These are phyloP conservation scores for Melanostoma mellinum DNA, from an alignment of 2,888 invertebrate species.

Conservation along the genomic window DNA sequence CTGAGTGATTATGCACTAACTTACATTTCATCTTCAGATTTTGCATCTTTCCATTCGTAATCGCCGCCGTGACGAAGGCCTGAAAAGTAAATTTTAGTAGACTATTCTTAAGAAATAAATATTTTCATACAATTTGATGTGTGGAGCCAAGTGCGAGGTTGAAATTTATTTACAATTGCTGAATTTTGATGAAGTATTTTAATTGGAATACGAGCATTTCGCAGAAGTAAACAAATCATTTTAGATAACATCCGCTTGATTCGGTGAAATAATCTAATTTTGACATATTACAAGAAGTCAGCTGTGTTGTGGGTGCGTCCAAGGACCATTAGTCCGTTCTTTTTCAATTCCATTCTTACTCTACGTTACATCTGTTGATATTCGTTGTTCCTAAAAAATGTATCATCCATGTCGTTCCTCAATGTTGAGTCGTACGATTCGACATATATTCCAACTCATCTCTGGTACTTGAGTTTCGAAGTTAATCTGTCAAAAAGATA, in stretches of 20 bases:
- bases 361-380: no score
- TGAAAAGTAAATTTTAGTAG: conserved; percentile 59
- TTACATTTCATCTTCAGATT: conserved; percentile 95
- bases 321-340: no score
- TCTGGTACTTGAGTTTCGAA: no score
- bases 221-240: conserved; percentile 81
- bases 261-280: neutral
- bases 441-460: no score
- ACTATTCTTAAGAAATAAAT: neutral
- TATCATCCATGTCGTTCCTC: no score
- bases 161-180: conserved; percentile 53
- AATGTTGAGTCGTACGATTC: no score
- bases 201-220: conserved; percentile 76
- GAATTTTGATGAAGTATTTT: conserved; percentile 74
- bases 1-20: neutral
- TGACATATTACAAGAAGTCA: conserved; percentile 17
- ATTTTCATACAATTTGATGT: conserved; percentile 76
- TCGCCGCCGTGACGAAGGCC: conserved; percentile 87
- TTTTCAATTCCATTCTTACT: no score
- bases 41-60: conserved; percentile 96
- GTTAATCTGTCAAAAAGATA: no score
- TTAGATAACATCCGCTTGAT: conserved; percentile 66
- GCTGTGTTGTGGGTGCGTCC: conserved; percentile 23
- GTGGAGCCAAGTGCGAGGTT: conserved; percentile 73
- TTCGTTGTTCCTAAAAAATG: no score